Evolutionary conservation across 1,140 invertebrate species (phyloP).

Genomic region (Cephus cinctus): DNA sequence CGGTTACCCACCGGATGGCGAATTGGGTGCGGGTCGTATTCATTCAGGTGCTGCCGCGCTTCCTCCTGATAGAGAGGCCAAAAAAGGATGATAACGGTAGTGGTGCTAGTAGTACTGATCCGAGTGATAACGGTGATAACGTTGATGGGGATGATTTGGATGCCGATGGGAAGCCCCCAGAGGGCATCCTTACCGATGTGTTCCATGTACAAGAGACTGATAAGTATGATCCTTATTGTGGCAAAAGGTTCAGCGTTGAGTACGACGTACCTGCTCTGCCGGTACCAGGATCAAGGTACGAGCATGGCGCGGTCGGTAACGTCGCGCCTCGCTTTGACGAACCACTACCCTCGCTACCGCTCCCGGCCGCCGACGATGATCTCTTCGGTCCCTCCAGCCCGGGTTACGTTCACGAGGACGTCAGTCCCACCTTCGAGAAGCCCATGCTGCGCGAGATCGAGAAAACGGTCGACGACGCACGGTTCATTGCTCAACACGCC

Average conservation of each 20-base stretch:
- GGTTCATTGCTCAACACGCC: slow-evolving; percentile 92
- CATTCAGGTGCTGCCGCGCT: slow-evolving; percentile 84
- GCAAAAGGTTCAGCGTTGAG: slow-evolving; percentile 68
- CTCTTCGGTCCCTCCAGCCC: slow-evolving; percentile 70
- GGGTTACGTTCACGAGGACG: slow-evolving; percentile 61
- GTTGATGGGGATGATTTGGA: slow-evolving; percentile 62
- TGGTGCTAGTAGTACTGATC: slow-evolving; percentile 52
- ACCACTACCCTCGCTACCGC: slow-evolving; percentile 67
- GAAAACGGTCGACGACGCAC: slow-evolving; percentile 84
- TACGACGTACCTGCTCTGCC: slow-evolving; percentile 67
- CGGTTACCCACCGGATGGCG: slow-evolving; percentile 93
- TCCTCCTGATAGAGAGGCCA: slow-evolving; percentile 81
- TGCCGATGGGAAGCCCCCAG: slow-evolving; percentile 58
- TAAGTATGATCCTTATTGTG: slow-evolving; percentile 64
- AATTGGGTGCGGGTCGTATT: slow-evolving; percentile 88
- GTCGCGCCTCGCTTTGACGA: slow-evolving; percentile 64
- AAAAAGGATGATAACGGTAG: slow-evolving; percentile 71
- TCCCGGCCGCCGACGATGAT: slow-evolving; percentile 74
- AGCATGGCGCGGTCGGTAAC: slow-evolving; percentile 48
- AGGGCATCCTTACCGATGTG: slow-evolving; percentile 69
- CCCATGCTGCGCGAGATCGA: slow-evolving; percentile 75
- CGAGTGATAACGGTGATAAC: slow-evolving; percentile 56
- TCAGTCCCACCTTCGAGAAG: slow-evolving; percentile 78
- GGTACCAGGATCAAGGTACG: slow-evolving; percentile 49
- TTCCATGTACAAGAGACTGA: slow-evolving; percentile 72